Evolutionary conservation across 2,797 vertebrate species (phyloP).

Genomic region (Danio kyathit): DNA sequence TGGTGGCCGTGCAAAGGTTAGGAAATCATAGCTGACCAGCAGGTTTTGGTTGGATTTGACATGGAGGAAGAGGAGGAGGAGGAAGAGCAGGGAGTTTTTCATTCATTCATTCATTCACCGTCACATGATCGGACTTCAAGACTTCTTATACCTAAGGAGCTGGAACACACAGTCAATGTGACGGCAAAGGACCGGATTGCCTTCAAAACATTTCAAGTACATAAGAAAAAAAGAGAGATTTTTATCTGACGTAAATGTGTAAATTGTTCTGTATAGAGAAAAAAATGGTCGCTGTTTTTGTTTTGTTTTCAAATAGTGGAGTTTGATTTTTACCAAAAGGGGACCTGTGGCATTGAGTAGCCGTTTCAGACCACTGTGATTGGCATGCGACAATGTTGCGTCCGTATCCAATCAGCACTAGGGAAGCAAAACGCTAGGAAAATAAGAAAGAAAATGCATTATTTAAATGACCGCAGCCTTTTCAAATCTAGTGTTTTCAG

Average conservation of each 20-base stretch:
- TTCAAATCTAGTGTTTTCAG: slow-evolving; percentile 58
- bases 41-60: slow-evolving; percentile 45
- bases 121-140: slow-evolving; percentile 16
- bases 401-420: slow-evolving; percentile 66
- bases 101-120: not conserved
- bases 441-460: slow-evolving; percentile 55
- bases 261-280: slow-evolving; percentile 78
- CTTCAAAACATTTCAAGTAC: slow-evolving; percentile 47
- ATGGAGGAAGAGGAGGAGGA: slow-evolving; percentile 50
- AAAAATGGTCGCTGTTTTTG: slow-evolving; percentile 57
- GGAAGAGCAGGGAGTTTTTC: slow-evolving; percentile 12
- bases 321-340: slow-evolving; percentile 49
- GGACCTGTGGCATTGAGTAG: slow-evolving; percentile 70
- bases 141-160: slow-evolving; percentile 36
- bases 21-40: slow-evolving; percentile 20
- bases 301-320: slow-evolving; percentile 56
- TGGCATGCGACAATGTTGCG: slow-evolving; percentile 62
- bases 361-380: slow-evolving; percentile 69
- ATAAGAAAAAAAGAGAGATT: slow-evolving; percentile 29
- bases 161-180: slow-evolving; percentile 31
- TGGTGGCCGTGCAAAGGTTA: slow-evolving; percentile 5
- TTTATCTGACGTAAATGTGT: slow-evolving; percentile 69
- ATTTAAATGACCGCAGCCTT: slow-evolving; percentile 55
- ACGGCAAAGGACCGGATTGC: slow-evolving; percentile 52
- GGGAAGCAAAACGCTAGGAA: slow-evolving; percentile 45